Evolutionary conservation across 2,113 vertebrate species (phyloP), one percentile per base, ranked within the genome.

Genomic region (Tupaia tana): DNA sequence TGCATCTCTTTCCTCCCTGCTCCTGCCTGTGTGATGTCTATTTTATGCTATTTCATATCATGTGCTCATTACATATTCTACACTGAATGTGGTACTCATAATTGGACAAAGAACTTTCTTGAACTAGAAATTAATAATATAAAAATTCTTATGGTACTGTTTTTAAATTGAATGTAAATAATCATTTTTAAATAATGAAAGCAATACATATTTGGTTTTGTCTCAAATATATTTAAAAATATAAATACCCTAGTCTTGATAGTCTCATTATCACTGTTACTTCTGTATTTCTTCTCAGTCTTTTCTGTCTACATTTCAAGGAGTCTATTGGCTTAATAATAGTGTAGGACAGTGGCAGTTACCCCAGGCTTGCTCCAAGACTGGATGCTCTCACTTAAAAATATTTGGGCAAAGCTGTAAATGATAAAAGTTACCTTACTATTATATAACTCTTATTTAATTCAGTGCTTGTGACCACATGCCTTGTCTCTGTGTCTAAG

Each of bases 141-240:
- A 7, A 80, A 91, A 91, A 83, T 70, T 80, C 19, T 63, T 79
- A 67, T 2, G 43, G 56, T 91, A 19, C 6, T 61, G 4, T 59
- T 81, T 66, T 71, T 2, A 77, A 74, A 34, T 70, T 63, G 18
- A 70, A 73, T 71, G 15, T 69, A 92, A 96, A 86, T 52, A 18
- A 14, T 58, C 24, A 56, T 75, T 92, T 97, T 94, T 90, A 66
- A 87, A 80, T 73, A 85, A 31, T 27, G 59, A 75, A 87, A 83
- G 6, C 11, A 6, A 43, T 43, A 43, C 43, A 43, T 6, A 3
- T 43, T 43, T 43, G 43, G 43, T 43, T 64, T 0, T 64, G 18
- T 71, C 27, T 91, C 19, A 73, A 29, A 29, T 56, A 18, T 61
- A 66, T 93, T 24, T 52, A 19, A 89, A 79, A 59, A 78, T 10